Evolutionary conservation across 2,113 vertebrate species (phyloP).

Genomic region (Sceloporus tristichus): DNA sequence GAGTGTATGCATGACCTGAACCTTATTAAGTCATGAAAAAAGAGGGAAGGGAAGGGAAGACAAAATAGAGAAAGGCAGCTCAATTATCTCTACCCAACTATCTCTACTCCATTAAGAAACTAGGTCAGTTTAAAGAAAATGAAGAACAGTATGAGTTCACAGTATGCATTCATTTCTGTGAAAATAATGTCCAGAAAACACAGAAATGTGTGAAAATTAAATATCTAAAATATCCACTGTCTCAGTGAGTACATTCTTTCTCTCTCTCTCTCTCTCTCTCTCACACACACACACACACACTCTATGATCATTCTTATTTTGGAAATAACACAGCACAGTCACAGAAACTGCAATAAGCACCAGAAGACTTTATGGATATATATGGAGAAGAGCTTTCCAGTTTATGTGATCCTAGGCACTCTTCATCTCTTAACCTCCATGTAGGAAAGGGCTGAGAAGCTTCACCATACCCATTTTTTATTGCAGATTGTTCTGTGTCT

Average conservation of each 20-base stretch:
- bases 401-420: background rate
- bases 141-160: background rate
- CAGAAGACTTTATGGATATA: background rate
- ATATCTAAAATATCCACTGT: background rate
- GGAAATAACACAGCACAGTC: background rate
- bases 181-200: background rate
- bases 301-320: background rate
- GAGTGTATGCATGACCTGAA: background rate
- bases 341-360: background rate
- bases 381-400: background rate
- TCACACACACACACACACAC: no score
- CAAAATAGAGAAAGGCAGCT: background rate
- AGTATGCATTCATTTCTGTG: constrained; percentile 2
- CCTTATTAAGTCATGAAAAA: background rate
- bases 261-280: no score
- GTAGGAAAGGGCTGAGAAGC: background rate
- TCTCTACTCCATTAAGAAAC: background rate
- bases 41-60: background rate
- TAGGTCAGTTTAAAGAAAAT: background rate
- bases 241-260: background rate
- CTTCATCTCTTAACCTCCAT: background rate
- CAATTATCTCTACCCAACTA: background rate
- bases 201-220: constrained; percentile 1
- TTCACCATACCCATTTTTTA: background rate
- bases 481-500: background rate